Percentiles rank a stretch among this genome's conserved stretches.
Evolutionary conservation across 2,113 vertebrate species (phyloP).

Genomic region (Apus apus): DNA sequence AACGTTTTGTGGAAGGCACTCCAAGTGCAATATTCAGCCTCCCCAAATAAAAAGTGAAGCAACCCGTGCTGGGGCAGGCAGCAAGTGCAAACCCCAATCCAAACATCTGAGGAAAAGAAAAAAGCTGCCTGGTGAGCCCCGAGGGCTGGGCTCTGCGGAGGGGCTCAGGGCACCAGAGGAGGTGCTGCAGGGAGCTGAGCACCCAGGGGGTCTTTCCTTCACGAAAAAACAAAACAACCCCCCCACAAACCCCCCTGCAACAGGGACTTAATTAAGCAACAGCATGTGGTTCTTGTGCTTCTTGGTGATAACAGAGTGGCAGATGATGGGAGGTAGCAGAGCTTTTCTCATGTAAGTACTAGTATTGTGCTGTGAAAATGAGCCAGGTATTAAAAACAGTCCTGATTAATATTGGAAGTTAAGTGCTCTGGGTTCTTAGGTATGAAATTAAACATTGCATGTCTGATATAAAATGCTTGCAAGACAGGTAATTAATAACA

Average conservation of each 20-base stretch:
- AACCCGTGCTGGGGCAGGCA: neutral
- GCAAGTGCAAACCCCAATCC: neutral
- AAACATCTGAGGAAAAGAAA: neutral
- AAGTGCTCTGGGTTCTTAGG: constrained; percentile 16
- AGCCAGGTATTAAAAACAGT: constrained; percentile 7
- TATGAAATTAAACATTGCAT: constrained; percentile 24
- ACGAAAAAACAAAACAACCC: neutral
- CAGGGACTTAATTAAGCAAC: constrained; percentile 61
- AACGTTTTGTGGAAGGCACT: neutral
- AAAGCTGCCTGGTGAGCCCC: neutral
- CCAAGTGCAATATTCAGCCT: neutral
- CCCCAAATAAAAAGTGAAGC: neutral
- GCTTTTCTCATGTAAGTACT: neutral
- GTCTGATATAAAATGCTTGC: constrained; percentile 36
- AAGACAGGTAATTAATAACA: constrained; percentile 61
- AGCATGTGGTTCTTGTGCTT: constrained; percentile 50
- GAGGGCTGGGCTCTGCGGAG: neutral
- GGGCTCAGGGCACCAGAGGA: neutral
- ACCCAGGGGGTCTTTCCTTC: neutral
- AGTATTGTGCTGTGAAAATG: neutral
- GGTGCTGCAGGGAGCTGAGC: neutral
- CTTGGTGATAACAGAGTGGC: neutral
- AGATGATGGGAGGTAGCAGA: neutral
- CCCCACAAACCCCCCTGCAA: neutral
- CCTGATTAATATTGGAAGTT: neutral